Evolutionary conservation across 1,140 invertebrate genomes (phyloP), one percentile per base, ranked within the genome.

Genomic region (Penaeus indicus): DNA sequence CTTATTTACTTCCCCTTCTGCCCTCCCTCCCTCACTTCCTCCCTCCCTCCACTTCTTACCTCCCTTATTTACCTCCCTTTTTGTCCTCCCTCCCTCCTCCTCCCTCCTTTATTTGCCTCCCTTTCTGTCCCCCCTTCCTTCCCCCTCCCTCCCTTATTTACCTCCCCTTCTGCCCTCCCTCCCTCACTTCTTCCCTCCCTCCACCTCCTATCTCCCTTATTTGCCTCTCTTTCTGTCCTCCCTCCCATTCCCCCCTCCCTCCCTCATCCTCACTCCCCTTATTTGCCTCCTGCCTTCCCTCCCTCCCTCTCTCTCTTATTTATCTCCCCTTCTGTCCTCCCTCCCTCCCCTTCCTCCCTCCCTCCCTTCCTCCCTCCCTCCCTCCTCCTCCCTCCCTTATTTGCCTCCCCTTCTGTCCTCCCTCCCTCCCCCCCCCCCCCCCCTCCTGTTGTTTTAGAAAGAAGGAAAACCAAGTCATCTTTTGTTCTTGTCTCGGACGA

Each of bases 391-490:
- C 22, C 11, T 10, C 22, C n/a, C 25, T n/a, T 47, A 3, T 47
- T 10, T 10, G 42, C 10, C 42, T 47, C 42, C 42, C 3, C 10
- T 47, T 47, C 42, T 47, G 42, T 47, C 42, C 10, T 47, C 42
- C 10, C 42, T 10, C 10, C 10, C 42, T 47, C 42, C 10, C 10
- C 10, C 10, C 10, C 18, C 69, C 69, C 16, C 69, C 38, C 69
- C 25, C 69, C 25, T 32, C 38, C 69, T 72, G 69, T 32, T 10
- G 69, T 38, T 72, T n/a, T n/a, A 32, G 69, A 72, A 72, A 72
- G 38, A 38, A 32, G 69, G 38, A 72, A 72, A 72, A 38, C 69
- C 25, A 38, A 72, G 69, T 72, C 69, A 72, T 2, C 79, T 81
- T 60, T 22, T 21, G 61, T 25, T 81, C 42, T 60, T 60, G 47